These are phyloP conservation scores for Lutjanus erythropterus DNA, from an alignment of 2,113 vertebrate species.

Conservation along the genomic window DNA sequence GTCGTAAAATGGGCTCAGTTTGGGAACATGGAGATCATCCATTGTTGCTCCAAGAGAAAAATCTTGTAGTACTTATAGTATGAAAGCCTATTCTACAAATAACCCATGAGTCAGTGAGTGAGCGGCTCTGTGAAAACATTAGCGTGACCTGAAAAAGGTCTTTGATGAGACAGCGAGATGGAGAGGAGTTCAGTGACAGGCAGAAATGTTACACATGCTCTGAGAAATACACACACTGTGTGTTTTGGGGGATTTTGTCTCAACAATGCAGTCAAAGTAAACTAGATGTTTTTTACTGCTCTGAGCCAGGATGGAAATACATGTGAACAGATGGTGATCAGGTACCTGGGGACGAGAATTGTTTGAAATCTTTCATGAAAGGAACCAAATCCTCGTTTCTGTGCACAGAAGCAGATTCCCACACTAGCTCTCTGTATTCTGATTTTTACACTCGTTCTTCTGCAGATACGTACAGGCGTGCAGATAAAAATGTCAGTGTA, in stretches of 20 bases:
- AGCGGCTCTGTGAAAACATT: conserved; percentile 62
- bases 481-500: not conserved
- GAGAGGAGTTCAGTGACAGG: conserved; percentile 39
- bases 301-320: not conserved
- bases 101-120: conserved; percentile 51
- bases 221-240: conserved; percentile 7
- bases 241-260: conserved; percentile 21
- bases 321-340: conserved; percentile 13
- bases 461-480: not conserved
- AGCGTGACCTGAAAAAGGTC: conserved; percentile 56
- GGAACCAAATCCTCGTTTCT: not conserved
- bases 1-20: conserved; percentile 6
- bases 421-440: not conserved
- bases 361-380: not conserved
- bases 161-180: conserved; percentile 49
- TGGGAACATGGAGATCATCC: conserved; percentile 8
- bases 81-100: conserved; percentile 63
- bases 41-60: conserved; percentile 37
- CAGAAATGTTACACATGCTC: not conserved
- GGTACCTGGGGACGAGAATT: not conserved
- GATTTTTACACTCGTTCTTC: not conserved
- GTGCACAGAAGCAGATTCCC: not conserved
- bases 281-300: conserved; percentile 3
- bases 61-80: conserved; percentile 33
- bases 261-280: conserved; percentile 14